A percentile compares a stretch with the other conserved stretches of the same genome.
Conservation (phyloP, 2,113 vertebrate species). For the Catharus bicknelli region DNA sequence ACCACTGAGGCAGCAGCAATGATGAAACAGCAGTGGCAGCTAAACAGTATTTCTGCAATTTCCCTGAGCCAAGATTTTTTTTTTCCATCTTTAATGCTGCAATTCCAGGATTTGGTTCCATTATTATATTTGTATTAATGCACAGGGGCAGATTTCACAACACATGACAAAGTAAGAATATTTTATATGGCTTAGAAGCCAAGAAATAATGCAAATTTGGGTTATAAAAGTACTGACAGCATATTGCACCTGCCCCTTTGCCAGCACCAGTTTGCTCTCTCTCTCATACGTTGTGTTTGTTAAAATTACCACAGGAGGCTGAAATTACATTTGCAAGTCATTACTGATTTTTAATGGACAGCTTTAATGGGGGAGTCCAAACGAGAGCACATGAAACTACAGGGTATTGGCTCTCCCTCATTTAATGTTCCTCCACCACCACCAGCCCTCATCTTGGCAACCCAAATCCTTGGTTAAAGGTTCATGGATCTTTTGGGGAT, state of each 20-base stretch:
- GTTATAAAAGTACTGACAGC: conserved; percentile 2
- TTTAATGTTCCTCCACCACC: not conserved
- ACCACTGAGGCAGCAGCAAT: not conserved
- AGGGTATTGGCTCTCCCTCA: not conserved
- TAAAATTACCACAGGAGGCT: not conserved
- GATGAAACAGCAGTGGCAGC: not conserved
- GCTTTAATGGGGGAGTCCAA: not conserved
- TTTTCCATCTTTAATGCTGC: not conserved
- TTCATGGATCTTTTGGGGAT: not conserved
- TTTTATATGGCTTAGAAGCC: conserved; percentile 10
- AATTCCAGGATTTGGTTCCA: not conserved
- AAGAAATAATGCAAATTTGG: conserved; percentile 47
- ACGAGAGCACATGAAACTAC: not conserved
- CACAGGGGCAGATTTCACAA: not conserved
- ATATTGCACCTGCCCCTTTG: not conserved
- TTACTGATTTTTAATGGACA: not conserved
- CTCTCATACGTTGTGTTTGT: not conserved
- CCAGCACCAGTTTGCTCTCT: not conserved
- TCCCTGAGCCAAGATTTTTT: not conserved
- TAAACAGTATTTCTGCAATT: not conserved
- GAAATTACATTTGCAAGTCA: not conserved
- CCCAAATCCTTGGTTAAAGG: not conserved
- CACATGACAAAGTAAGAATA: not conserved
- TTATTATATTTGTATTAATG: conserved; percentile 1
- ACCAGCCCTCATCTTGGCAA: not conserved